phyloP scores from a whole-genome alignment of 2,113 vertebrate genomes.

The Halcyon malimbica region DNA sequence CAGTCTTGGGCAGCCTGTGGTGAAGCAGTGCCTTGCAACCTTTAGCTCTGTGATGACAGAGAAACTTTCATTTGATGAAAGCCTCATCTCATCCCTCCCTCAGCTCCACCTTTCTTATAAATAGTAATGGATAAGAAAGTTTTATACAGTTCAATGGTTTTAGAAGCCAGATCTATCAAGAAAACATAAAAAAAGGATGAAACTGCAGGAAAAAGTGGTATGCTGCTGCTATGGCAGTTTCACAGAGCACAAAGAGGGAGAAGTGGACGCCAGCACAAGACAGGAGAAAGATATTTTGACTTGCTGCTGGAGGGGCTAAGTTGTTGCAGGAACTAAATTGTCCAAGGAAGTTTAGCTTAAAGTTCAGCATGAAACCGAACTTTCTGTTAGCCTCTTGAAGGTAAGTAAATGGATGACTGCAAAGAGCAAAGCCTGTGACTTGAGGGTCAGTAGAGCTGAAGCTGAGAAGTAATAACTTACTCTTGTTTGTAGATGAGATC shows the following conservation, averaged over 20 bases:
- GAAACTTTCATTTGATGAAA: background rate
- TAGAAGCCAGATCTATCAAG: background rate
- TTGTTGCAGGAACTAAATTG: background rate
- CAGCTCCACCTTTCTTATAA: background rate
- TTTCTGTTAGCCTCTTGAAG: background rate
- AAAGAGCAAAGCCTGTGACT: background rate
- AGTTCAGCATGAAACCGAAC: background rate
- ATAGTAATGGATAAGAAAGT: background rate
- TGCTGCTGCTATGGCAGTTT: background rate
- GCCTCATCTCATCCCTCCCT: background rate
- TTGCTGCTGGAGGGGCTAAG: background rate
- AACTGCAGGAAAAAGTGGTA: background rate
- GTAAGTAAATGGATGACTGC: background rate
- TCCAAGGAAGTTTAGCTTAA: background rate
- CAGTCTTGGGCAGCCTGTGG: background rate
- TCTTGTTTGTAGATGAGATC: background rate
- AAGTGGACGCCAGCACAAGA: background rate
- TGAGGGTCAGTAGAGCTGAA: background rate
- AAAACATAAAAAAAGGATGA: background rate
- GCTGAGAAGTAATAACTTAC: slow-evolving; percentile 37
- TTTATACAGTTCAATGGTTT: background rate
- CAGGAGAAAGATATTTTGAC: background rate
- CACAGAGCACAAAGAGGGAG: background rate
- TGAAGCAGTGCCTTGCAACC: background rate
- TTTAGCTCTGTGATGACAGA: background rate